These are phyloP conservation scores for Rhogogaster chlorosoma DNA, from an alignment of 2,888 invertebrate species.

Conservation along the genomic window DNA sequence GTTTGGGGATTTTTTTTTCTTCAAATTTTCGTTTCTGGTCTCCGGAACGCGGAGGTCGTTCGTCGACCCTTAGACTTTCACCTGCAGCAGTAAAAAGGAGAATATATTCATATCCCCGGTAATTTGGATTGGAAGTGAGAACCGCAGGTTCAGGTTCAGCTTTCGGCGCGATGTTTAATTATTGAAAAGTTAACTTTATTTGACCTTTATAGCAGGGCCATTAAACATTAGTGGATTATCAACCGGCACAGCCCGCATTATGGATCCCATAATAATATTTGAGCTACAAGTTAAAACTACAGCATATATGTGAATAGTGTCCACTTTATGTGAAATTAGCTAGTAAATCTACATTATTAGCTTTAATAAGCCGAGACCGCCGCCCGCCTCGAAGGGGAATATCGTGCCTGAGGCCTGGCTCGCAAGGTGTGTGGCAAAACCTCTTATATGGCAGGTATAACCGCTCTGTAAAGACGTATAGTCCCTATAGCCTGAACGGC, in stretches of 20 bases:
- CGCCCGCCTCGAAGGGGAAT: conserved; percentile 60
- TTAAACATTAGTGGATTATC: conserved; percentile 21
- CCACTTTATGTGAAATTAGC: conserved; percentile 65
- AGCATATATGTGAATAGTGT: conserved; percentile 33
- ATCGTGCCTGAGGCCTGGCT: conserved; percentile 65
- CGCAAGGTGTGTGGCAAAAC: conserved; percentile 70
- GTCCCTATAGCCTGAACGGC: neutral
- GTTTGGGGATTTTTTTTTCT: neutral
- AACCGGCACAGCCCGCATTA: conserved; percentile 10
- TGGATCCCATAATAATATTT: conserved; percentile 41
- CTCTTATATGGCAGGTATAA: conserved; percentile 45
- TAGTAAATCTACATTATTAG: conserved; percentile 75
- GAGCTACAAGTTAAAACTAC: conserved; percentile 18
- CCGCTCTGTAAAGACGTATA: conserved; percentile 11
- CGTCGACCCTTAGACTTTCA: conserved; percentile 16
- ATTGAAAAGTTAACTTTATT: conserved; percentile 33
- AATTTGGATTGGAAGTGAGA: neutral
- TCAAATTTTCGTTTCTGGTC: neutral
- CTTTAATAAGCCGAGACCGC: conserved; percentile 72
- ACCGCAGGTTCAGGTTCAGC: neutral
- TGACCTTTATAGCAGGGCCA: conserved; percentile 16
- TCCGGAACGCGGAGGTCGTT: neutral
- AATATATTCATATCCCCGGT: neutral
- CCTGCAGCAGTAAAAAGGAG: neutral
- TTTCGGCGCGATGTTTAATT: conserved; percentile 13